These are phyloP conservation scores for Gymnoscelis rufifasciata DNA, from an alignment of 2,888 invertebrate species.

Conservation along the genomic window DNA sequence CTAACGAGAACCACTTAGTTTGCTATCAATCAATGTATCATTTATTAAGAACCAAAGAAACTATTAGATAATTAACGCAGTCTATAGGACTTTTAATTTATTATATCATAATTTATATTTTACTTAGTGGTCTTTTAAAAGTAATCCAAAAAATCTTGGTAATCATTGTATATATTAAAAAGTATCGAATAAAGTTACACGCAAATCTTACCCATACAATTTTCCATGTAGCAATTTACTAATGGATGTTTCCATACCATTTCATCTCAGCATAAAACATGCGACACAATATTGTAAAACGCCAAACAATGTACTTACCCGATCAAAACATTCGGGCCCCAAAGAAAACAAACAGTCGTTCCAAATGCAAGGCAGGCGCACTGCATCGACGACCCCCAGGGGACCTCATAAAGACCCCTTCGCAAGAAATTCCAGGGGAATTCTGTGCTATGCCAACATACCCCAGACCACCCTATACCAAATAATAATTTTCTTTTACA, in stretches of 20 bases:
- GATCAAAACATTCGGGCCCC: slow-evolving; percentile 36
- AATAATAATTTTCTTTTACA: slow-evolving; percentile 7
- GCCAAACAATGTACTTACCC: slow-evolving; percentile 20
- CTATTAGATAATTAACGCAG: too few relatives aligned
- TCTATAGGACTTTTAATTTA: too few relatives aligned
- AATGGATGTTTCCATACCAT: slow-evolving; percentile 15
- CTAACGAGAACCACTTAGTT: too few relatives aligned
- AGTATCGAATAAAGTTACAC: too few relatives aligned
- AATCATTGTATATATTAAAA: too few relatives aligned
- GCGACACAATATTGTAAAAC: slow-evolving; percentile 12
- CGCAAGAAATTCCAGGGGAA: slow-evolving; percentile 49
- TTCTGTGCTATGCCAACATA: slow-evolving; percentile 45
- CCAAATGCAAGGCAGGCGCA: slow-evolving; percentile 49
- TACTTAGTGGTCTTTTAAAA: too few relatives aligned
- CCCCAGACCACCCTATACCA: slow-evolving; percentile 32
- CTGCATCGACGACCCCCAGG: slow-evolving; percentile 57
- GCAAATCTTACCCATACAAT: background rate
- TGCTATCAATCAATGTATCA: too few relatives aligned
- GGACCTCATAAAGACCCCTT: slow-evolving; percentile 47
- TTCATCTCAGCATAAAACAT: slow-evolving; percentile 11
- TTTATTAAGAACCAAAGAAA: too few relatives aligned
- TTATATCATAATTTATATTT: too few relatives aligned
- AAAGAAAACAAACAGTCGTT: slow-evolving; percentile 47
- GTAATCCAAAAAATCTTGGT: too few relatives aligned
- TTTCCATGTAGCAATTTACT: slow-evolving; percentile 10